Evolutionary conservation across 92 coral and sea anemone species (phyloP), one percentile per base, ranked within the genome.

Genomic region (Parazoanthus darwini): DNA sequence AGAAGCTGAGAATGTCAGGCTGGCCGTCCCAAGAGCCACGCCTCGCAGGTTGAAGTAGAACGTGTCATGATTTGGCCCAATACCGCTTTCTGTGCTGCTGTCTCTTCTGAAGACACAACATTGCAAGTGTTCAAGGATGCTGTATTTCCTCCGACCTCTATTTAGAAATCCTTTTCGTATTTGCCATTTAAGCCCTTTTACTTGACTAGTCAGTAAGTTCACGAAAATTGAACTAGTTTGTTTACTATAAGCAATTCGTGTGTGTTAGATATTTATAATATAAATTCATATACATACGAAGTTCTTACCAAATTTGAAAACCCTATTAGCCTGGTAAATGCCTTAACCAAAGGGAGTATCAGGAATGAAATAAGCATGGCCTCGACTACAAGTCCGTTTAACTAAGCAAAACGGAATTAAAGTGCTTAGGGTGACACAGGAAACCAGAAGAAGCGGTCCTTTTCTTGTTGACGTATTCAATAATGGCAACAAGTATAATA

Each of bases 1-100:
- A 22, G 98, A 91, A 23, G 97, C 98, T 50, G 94, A 94, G 83
- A 92, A 97, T 9, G 98, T 95, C 38, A 97, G 89, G 79, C 98
- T 97, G 15, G 98, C 93, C 20, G 95, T 97, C 15, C 99, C 99
- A 36, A 97, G 89, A 8, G 96, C 96, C 88, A 93, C 73, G 39
- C 99, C 99, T 22, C 96, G 97, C 42, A 97, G 94, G 42, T 89
- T 91, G 70, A 91, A 97, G 74, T 86, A 90, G 51, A 95, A 93
- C 25, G 94, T 91, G 58, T 97, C 98, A 42, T 86, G 92, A 82
- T 95, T 93, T 37, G 90, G 78, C 1, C 63, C 80, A 58, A 54
- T 77, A 23, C 46, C 73, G 58, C 75, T 78, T 75, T 89, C 89
- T 25, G 83, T 77, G 44, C 83, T 77, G 54, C 83, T 37, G 73